phyloP scores from a whole-genome alignment of 1,140 invertebrate genomes.

The Steinernema feltiae region DNA sequence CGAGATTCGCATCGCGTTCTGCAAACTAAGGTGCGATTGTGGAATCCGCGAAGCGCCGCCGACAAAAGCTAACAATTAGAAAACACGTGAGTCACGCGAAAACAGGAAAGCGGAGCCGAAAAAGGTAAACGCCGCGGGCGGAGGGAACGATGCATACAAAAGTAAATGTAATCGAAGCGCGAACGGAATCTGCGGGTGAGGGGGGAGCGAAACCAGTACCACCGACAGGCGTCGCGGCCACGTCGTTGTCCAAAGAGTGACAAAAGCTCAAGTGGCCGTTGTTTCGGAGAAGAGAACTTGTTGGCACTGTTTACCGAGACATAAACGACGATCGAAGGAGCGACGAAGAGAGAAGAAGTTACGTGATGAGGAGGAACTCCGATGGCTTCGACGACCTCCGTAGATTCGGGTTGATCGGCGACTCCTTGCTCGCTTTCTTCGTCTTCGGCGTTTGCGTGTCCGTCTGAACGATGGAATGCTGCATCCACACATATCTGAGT shows the following conservation, averaged over 20 bases:
- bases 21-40: not conserved
- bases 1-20: not conserved
- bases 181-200: not conserved
- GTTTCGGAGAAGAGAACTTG: not conserved
- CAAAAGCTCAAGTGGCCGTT: constrained; percentile 15
- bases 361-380: not conserved
- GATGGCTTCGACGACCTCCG: constrained; percentile 7
- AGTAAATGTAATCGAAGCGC: not conserved
- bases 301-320: not conserved
- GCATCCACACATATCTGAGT: too few relatives aligned
- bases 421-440: not conserved
- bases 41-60: not conserved
- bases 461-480: not conserved
- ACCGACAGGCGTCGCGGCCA: not conserved
- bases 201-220: not conserved
- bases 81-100: not conserved
- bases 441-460: not conserved
- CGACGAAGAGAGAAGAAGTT: not conserved
- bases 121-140: not conserved
- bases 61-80: not conserved
- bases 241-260: not conserved
- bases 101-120: not conserved
- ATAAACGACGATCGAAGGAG: not conserved
- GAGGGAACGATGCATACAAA: not conserved
- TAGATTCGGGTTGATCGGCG: not conserved